These are phyloP conservation scores for Brachyhypopomus occidentalis DNA, from an alignment of 2,113 vertebrate species.

Conservation along the genomic window DNA sequence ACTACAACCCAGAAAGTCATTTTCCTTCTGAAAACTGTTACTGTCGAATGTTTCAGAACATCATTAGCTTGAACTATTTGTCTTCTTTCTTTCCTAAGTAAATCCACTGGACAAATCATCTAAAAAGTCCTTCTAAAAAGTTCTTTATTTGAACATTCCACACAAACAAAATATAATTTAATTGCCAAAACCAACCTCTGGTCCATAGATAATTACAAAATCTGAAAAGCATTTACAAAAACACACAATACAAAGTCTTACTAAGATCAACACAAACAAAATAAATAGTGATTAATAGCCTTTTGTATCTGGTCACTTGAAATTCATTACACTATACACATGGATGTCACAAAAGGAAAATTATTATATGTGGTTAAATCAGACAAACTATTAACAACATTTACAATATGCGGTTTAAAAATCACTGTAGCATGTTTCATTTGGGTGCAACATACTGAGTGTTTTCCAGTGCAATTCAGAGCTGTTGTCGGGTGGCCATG, in stretches of 20 bases:
- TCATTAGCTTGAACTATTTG: too few species aligned
- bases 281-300: constrained; percentile 51
- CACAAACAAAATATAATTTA: constrained; percentile 50
- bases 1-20: too few species aligned
- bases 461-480: constrained; percentile 32
- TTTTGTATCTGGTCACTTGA: constrained; percentile 39
- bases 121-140: constrained; percentile 26
- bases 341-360: constrained; percentile 12
- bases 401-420: constrained; percentile 46
- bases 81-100: not conserved
- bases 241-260: constrained; percentile 50
- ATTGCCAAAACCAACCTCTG: constrained; percentile 54
- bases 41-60: too few species aligned
- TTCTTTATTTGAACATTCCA: constrained; percentile 48
- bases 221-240: constrained; percentile 53
- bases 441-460: constrained; percentile 18
- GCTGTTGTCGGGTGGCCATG: not conserved
- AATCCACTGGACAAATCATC: not conserved
- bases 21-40: too few species aligned
- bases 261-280: constrained; percentile 46
- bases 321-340: constrained; percentile 17
- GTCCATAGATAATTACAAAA: constrained; percentile 51
- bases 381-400: constrained; percentile 43
- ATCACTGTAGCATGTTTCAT: constrained; percentile 36
- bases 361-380: constrained; percentile 30